Base-by-base conservation (phyloP, 2,888 invertebrate genomes). In the Rhodophaea formosa region DNA sequence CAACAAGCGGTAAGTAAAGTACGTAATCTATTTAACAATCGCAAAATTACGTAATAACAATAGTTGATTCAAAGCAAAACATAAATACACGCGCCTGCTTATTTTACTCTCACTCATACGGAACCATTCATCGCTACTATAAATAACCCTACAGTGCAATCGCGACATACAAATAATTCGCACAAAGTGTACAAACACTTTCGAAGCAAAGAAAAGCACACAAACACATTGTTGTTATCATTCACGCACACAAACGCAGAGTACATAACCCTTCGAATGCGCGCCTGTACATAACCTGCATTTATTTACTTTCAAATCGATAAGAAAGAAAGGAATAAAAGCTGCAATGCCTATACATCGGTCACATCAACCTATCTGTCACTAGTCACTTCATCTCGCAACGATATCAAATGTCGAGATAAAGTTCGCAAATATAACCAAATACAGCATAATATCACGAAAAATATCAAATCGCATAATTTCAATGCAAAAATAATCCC, bases 201-300 rank as follows among this genome's bases (percentile, higher is more conserved):
- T n/a, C n/a, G n/a, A n/a, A n/a, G n/a, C n/a, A n/a, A n/a, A n/a
- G n/a, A n/a, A n/a, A n/a, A n/a, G n/a, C n/a, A 60, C 47, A 59
- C 57, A 53, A 51, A 60, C 44, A 15, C 15, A 14, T 15, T 30
- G 29, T 16, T 12, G 16, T 16, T 16, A 17, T 39, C 17, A 30
- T 29, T 16, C 53, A 53, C 53, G 16, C 53, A 45, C 47, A 39
- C 46, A 60, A 1, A 12, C 54, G 58, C 53, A 53, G 44, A 61
- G 62, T 65, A 68, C 54, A 69, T 68, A 70, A 67, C 67, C 63
- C 61, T 61, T 64, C 60, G 57, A 58, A 61, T 59, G 51, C 51
- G 32, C 49, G 49, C 35, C 62, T 62, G 62, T 62, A 61, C 59
- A 61, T 56, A 60, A 51, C 51, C 51, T 17, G 39, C 35, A 51